phyloP scores from a whole-genome alignment of 2,888 invertebrate genomes.

The Argynnis bischoffii region DNA sequence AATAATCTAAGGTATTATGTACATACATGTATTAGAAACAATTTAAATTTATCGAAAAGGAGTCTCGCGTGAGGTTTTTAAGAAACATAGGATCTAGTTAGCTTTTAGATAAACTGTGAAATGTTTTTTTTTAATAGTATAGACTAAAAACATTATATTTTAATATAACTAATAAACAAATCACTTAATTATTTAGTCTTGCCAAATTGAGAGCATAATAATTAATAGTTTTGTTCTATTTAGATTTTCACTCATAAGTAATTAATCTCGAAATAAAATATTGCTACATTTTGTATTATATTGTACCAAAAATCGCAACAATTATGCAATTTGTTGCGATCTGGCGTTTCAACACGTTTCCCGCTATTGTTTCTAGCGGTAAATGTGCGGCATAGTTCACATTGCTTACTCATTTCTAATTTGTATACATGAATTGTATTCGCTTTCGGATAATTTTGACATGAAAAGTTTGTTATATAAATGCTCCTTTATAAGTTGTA shows the following conservation, averaged over 20 bases:
- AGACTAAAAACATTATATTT: no score
- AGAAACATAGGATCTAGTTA: no score
- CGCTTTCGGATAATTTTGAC: constrained; percentile 2
- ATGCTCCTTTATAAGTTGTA: no score
- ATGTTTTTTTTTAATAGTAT: no score
- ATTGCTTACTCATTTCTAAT: constrained; percentile 11
- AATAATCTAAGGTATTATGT: no score
- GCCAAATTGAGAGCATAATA: no score
- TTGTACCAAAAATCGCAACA: constrained; percentile 30
- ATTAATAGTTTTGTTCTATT: constrained; percentile 8
- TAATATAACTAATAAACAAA: no score
- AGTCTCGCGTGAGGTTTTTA: no score
- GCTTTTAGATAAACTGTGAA: no score
- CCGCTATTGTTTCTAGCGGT: constrained; percentile 37
- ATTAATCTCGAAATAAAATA: constrained; percentile 13
- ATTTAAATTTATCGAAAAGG: no score
- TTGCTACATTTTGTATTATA: constrained; percentile 18
- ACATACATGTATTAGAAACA: no score
- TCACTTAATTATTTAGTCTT: no score
- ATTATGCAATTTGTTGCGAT: constrained; percentile 36
- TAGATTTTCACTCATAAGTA: constrained; percentile 1
- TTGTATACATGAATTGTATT: constrained; percentile 4
- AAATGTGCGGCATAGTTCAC: constrained; percentile 18
- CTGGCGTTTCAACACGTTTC: constrained; percentile 39
- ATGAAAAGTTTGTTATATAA: not conserved